Evolutionary conservation across 2,113 vertebrate genomes (phyloP), one percentile per base, ranked within the genome.

Genomic region (Oryzias woworae): DNA sequence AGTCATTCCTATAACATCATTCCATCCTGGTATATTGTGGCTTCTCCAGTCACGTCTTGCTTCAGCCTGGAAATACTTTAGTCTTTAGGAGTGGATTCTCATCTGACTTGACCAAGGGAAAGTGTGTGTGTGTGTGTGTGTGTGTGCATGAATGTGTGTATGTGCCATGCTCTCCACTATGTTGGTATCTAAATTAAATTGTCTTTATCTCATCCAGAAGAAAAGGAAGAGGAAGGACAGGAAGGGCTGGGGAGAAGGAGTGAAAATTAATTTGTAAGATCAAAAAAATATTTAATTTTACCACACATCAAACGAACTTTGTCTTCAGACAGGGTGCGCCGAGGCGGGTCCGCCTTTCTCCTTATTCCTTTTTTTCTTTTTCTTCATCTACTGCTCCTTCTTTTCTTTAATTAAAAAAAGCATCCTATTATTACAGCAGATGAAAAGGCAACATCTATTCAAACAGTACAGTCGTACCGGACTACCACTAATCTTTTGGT

Each of bases 381-480:
- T 84, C 77, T 85, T 85, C 85, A 74, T 82, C 86, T 77, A 62
- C 75, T 63, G 77, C 64, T 48, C 53, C 71, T 80, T 78, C 77
- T 86, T 86, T 77, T 87, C 86, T 90, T 92, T 92, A 93, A 92
- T 93, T 92, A 92, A 93, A 92, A 36, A 92, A 91, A 90, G 85
- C 91, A 90, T 91, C 90, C 87, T 90, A 92, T 93, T 94, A 93
- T 94, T 93, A 92, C 88, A 80, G 83, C 85, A 91, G 91, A 93
- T 94, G 91, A 94, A 93, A 93, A 92, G 85, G 90, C 92, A 92
- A 93, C 92, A 92, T 92, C 91, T 91, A 91, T 92, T 92, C 90
- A 92, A 91, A 92, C 91, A 88, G 88, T 89, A 85, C 90, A 92
- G 92, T 90, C 88, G 73, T 90, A 90, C 91, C 86, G 90, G 88